Conservation (phyloP, 2,797 vertebrate genomes). For the Phataginus tetradactyla region DNA sequence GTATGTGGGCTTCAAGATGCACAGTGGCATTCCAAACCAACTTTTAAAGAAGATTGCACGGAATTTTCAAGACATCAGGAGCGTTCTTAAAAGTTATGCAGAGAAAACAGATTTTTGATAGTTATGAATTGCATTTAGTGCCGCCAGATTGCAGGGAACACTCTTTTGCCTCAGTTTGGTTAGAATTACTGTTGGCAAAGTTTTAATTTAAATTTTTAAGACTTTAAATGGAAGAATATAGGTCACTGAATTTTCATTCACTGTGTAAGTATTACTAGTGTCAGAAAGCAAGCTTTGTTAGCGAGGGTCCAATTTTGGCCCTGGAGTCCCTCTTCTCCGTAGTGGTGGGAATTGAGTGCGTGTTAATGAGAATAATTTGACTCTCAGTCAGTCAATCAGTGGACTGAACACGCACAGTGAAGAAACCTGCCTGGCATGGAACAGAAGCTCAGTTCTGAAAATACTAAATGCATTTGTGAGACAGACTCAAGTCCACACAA, state of each 20-base stretch:
- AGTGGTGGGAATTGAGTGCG: conserved; percentile 57
- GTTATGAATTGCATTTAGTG: conserved; percentile 78
- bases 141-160: conserved; percentile 73
- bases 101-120: conserved; percentile 78
- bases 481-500: conserved; percentile 44
- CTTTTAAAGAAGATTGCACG: conserved; percentile 84
- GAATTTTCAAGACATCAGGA: conserved; percentile 82
- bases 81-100: conserved; percentile 78
- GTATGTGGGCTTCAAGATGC: conserved; percentile 83
- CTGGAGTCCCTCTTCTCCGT: conserved; percentile 22
- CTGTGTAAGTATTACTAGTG: neutral
- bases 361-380: conserved; percentile 60
- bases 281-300: conserved; percentile 61
- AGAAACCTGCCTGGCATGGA: conserved; percentile 61
- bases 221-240: conserved; percentile 74
- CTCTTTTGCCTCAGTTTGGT: conserved; percentile 67
- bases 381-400: conserved; percentile 70
- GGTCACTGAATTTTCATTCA: conserved; percentile 71
- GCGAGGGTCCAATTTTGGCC: conserved; percentile 30
- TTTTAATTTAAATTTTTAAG: conserved; percentile 80
- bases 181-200: conserved; percentile 77
- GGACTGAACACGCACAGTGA: conserved; percentile 60
- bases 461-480: conserved; percentile 44
- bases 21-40: conserved; percentile 81
- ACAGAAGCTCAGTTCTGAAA: conserved; percentile 59